Evolutionary conservation across 2,113 vertebrate genomes (phyloP), one percentile per base, ranked within the genome.

Genomic region (Esox niger): DNA sequence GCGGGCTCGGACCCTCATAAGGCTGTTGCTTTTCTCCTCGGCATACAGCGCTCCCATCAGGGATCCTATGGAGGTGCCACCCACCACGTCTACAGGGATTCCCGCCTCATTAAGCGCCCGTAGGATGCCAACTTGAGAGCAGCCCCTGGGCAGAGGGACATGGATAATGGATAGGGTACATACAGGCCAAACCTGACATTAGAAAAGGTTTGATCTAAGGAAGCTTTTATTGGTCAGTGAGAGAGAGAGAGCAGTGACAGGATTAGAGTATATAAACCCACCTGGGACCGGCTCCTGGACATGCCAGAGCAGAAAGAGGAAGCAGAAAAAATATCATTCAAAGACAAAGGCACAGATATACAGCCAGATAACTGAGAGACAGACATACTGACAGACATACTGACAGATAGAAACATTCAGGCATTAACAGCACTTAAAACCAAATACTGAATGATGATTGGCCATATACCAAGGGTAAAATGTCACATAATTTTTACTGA

Each of bases 41-140:
- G 96, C 92, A 0, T 95, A 98, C 60, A 99, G 83, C 0, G 95
- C 95, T 0, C 94, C 93, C 90, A 97, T 95, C 3, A 98, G 92
- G 6, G 97, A 88, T 17, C 97, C 95, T 0, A 97, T 93, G 55
- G 96, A 98, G 0, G 95, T 98, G 11, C 96, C 96, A 4, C 96
- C 95, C 0, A 97, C 91, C 92, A 98, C 87, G 79, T 98, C 96
- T 1, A 98, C 84, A 0, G 97, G 95, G 76, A 98, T 96, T 0
- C 95, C 94, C 0, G 89, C 91, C 62, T 98, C 96, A 0, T 84
- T 90, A 82, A 98, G 86, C 0, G 97, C 95, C 49, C 92, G 87
- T 85, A 98, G 91, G 35, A 98, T 69, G 0, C 95, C 95, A 0
- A 96, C 93, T 85, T 97, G 96, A 69, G 94, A 95, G 70, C 95